Conservation (phyloP, 1,140 invertebrate genomes). For the Ptiloglossa arizonensis region DNA sequence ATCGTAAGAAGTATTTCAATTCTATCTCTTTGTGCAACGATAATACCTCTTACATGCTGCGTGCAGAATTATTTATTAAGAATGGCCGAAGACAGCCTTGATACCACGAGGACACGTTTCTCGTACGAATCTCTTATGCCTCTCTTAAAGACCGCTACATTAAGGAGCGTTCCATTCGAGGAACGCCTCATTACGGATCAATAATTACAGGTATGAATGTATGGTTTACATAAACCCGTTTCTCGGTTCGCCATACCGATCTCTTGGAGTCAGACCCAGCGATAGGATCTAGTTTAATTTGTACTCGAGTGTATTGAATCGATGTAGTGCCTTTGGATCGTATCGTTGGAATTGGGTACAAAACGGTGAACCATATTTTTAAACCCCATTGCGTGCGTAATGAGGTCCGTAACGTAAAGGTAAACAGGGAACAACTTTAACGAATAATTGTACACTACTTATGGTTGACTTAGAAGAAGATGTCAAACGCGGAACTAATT, state of each 20-base stretch:
- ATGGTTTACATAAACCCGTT: slow-evolving; percentile 10
- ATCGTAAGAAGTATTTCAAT: neutral
- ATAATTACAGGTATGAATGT: neutral
- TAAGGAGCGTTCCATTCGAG: neutral
- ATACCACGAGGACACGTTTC: neutral
- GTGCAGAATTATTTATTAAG: neutral
- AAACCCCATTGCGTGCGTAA: too few relatives aligned
- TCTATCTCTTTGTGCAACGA: neutral
- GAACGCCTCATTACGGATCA: slow-evolving; percentile 1
- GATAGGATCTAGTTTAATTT: slow-evolving; percentile 12
- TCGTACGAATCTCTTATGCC: neutral
- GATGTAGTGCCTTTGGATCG: neutral
- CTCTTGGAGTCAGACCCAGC: neutral
- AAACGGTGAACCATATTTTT: too few relatives aligned
- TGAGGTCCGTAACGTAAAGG: too few relatives aligned
- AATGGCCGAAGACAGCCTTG: neutral
- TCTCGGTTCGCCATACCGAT: neutral
- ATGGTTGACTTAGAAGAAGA: too few relatives aligned
- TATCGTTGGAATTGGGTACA: neutral
- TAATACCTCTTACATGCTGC: neutral
- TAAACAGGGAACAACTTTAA: too few relatives aligned
- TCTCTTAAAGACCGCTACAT: neutral
- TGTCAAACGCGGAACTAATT: too few relatives aligned
- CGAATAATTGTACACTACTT: too few relatives aligned
- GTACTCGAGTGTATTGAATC: neutral